Evolutionary conservation across 2,113 vertebrate genomes (phyloP), one percentile per base, ranked within the genome.

Genomic region (Colaptes auratus): DNA sequence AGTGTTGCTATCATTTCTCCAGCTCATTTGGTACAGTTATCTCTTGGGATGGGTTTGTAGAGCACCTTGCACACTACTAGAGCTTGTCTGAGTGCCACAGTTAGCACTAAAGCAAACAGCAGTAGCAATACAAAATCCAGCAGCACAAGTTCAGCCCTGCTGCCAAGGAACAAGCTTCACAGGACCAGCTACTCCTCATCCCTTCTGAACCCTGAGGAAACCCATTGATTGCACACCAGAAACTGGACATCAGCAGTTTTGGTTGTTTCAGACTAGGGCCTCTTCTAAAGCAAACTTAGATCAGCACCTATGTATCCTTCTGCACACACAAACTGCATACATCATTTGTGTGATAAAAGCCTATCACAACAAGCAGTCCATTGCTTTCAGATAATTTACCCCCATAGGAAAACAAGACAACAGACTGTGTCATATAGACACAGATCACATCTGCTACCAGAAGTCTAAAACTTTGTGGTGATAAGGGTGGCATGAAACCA

Each of bases 271-370:
- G 82, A 87, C 31, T 55, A 20, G 33, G 9, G 19, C 35, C 84
- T 93, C 60, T 77, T 85, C 64, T 88, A 85, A 91, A 85, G 46
- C 64, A 88, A 89, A 85, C 72, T 86, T 39, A 88, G 64, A 86
- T 83, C 82, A 92, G 79, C 79, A 86, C n/a, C 59, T 33, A 84
- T 65, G 69, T 30, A 77, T 28, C 50, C 63, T 89, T 50, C 55
- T 12, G 0, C 72, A 44, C 60, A 87, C 56, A 70, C 35, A 76
- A 78, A n/a, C 20, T 15, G 35, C 33, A 77, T 63, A 39, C 19
- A 69, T 80, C 35, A 91, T 56, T 88, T 80, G 33, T 66, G 42
- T 52, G 52, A 82, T 71, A 86, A 86, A 94, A 70, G 27, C 23
- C 50, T 76, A 88, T 65, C 82, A 85, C 92, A 95, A 70, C 55